phyloP scores from a whole-genome alignment of 2,888 invertebrate genomes.

The Sarcophaga subvicina region DNA sequence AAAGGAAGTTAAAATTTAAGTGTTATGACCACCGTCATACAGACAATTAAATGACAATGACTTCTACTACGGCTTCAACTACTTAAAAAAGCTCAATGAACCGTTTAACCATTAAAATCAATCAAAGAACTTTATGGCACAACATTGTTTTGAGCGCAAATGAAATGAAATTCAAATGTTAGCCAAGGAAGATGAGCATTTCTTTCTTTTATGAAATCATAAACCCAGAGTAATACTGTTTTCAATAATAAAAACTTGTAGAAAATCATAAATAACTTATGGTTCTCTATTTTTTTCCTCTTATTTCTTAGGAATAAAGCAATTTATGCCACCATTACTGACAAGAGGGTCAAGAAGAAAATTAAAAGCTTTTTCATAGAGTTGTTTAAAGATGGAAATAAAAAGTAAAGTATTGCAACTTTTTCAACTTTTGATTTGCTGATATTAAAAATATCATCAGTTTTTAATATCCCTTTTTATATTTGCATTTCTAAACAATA shows the following conservation, averaged over 20 bases:
- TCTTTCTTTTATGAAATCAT: constrained; percentile 74
- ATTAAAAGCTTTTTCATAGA: neutral
- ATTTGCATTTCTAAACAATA: too few relatives aligned
- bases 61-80: constrained; percentile 3
- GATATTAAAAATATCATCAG: too few relatives aligned
- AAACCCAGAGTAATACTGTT: constrained; percentile 56
- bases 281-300: neutral
- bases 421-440: too few relatives aligned
- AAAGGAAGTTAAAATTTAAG: constrained; percentile 42
- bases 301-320: neutral
- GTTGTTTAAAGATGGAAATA: constrained; percentile 19
- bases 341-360: neutral
- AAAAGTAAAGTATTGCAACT: too few relatives aligned
- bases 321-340: neutral
- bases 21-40: constrained; percentile 45
- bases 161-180: constrained; percentile 46
- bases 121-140: constrained; percentile 79
- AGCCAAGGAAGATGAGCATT: constrained; percentile 34
- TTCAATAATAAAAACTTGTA: constrained; percentile 60
- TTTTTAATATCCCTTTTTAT: too few relatives aligned
- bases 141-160: constrained; percentile 73
- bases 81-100: constrained; percentile 76
- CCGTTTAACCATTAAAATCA: constrained; percentile 80
- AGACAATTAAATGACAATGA: constrained; percentile 75
- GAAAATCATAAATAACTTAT: neutral